phyloP scores from a whole-genome alignment of 2,797 vertebrate genomes.

The Picus viridis region DNA sequence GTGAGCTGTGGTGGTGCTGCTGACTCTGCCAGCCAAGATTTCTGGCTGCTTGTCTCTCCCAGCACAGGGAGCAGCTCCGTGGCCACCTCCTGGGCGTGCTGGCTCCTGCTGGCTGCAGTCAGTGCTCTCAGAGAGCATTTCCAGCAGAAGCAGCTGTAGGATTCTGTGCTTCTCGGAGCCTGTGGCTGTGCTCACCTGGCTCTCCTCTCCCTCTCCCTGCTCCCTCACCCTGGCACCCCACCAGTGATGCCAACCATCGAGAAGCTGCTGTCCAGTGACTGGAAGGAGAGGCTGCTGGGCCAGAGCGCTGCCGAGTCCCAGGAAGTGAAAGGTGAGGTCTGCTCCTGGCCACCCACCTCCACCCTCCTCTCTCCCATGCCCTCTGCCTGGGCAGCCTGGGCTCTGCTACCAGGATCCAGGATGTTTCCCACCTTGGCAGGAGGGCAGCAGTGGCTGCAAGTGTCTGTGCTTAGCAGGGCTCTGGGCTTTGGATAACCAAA shows the following conservation, averaged over 20 bases:
- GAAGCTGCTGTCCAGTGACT: constrained; percentile 91
- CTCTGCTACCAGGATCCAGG: fast-evolving
- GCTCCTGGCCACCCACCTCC: not conserved
- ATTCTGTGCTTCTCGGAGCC: not conserved
- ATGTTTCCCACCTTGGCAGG: not conserved
- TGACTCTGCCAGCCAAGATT: too few relatives aligned
- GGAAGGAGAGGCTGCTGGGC: constrained; percentile 92
- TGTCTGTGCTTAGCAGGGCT: fast-evolving
- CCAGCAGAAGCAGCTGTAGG: too few relatives aligned
- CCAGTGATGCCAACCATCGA: constrained; percentile 94
- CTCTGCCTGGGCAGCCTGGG: not conserved
- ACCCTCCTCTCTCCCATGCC: fast-evolving
- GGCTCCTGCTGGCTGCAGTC: too few relatives aligned
- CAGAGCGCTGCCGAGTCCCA: constrained; percentile 79
- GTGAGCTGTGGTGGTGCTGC: too few relatives aligned
- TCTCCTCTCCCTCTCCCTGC: not conserved
- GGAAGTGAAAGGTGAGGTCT: constrained; percentile 90
- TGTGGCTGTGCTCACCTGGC: not conserved
- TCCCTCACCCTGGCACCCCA: fast-evolving
- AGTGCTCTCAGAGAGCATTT: too few relatives aligned
- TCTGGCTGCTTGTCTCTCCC: too few relatives aligned
- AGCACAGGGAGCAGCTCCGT: too few relatives aligned
- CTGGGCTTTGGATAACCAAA: not conserved
- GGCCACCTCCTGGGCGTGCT: too few relatives aligned
- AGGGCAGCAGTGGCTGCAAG: fast-evolving